phyloP scores from a whole-genome alignment of 1,140 invertebrate genomes.

The Myzus persicae region DNA sequence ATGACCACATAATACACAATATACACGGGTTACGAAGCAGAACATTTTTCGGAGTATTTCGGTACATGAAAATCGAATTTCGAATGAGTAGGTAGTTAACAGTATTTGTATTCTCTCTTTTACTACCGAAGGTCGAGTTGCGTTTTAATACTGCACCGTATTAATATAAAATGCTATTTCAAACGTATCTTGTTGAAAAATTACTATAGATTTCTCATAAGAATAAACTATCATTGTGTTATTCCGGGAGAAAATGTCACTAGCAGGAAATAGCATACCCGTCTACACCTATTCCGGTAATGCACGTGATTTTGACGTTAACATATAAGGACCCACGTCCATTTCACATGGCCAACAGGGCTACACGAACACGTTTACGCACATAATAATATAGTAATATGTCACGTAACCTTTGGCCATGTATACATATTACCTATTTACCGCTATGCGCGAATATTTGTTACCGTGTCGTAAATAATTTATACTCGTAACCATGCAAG shows the following conservation, averaged over 20 bases:
- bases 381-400: conserved; percentile 8
- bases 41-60: too few relatives aligned
- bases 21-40: too few relatives aligned
- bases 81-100: too few relatives aligned
- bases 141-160: not conserved
- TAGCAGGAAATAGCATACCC: not conserved
- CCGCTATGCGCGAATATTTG: not conserved
- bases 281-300: not conserved
- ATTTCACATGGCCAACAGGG: not conserved
- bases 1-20: too few relatives aligned
- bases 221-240: not conserved
- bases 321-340: conserved; percentile 5
- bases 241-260: not conserved
- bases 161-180: not conserved
- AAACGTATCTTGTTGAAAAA: not conserved
- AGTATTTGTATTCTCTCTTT: not conserved
- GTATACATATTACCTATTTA: conserved; percentile 10
- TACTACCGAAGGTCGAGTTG: not conserved
- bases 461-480: not conserved
- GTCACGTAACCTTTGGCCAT: not conserved
- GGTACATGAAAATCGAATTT: too few relatives aligned
- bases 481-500: not conserved
- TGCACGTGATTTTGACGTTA: conserved; percentile 10
- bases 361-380: not conserved
- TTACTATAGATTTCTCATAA: conserved; percentile 12